phyloP scores from a whole-genome alignment of 2,888 invertebrate genomes.

The Orthosia gothica region DNA sequence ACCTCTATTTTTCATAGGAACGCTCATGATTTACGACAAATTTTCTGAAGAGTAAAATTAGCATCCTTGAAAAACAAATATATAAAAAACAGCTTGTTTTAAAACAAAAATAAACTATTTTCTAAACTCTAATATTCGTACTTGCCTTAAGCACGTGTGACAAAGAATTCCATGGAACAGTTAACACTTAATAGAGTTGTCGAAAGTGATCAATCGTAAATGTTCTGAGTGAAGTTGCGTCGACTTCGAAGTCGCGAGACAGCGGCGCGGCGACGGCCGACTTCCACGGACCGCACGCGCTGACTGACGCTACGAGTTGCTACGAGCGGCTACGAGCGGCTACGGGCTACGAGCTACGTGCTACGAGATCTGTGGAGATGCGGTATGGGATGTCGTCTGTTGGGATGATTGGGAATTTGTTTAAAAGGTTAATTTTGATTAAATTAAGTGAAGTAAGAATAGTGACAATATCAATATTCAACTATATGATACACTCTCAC shows the following conservation, averaged over 20 bases:
- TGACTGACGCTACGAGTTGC: constrained; percentile 79
- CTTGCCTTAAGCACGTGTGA: constrained; percentile 69
- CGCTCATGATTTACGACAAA: constrained; percentile 21
- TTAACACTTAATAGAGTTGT: constrained; percentile 72
- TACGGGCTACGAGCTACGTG: constrained; percentile 72
- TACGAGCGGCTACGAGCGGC: constrained; percentile 66
- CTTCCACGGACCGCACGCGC: constrained; percentile 83
- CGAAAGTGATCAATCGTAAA: constrained; percentile 66
- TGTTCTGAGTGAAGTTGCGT: constrained; percentile 70
- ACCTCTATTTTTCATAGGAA: constrained; percentile 67
- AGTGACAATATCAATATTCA: neutral
- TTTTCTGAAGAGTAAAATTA: neutral
- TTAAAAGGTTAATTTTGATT: neutral
- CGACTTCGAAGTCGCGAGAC: constrained; percentile 69
- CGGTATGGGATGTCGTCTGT: neutral
- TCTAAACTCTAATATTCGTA: constrained; percentile 60
- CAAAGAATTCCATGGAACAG: constrained; percentile 61
- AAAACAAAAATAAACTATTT: constrained; percentile 19
- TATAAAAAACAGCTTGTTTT: neutral
- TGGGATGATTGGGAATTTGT: neutral
- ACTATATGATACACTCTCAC: no score
- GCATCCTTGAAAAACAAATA: neutral
- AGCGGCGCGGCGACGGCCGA: constrained; percentile 82
- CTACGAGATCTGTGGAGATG: constrained; percentile 68
- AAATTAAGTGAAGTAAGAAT: neutral